Conservation (phyloP, 1,140 invertebrate genomes). For the Druon quercuslanigerum region DNA sequence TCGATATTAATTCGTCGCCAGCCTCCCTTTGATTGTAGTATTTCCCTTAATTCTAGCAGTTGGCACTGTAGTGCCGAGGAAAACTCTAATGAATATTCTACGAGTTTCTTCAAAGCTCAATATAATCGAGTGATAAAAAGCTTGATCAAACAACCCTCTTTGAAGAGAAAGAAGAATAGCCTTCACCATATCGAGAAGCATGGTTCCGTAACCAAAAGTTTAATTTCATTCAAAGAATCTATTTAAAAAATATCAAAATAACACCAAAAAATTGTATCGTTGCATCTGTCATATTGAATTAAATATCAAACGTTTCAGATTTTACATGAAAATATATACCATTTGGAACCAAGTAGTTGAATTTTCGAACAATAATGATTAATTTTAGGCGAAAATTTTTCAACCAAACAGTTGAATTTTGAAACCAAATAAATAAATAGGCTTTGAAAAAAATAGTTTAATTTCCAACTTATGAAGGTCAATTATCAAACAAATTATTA, state of each 20-base stretch:
- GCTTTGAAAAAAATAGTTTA: too few relatives aligned
- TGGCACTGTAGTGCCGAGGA: neutral
- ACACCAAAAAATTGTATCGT: too few relatives aligned
- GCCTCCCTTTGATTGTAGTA: constrained; percentile 13
- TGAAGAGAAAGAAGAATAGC: neutral
- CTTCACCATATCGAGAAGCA: neutral
- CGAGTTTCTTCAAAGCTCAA: constrained; percentile 2
- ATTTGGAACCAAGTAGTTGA: too few relatives aligned
- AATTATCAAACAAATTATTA: too few relatives aligned
- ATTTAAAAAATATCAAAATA: neutral
- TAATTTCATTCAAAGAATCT: neutral
- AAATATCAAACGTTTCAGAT: too few relatives aligned
- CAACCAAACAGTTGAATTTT: too few relatives aligned
- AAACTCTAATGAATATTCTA: constrained; percentile 29
- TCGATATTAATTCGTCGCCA: constrained; percentile 18
- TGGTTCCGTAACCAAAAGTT: neutral
- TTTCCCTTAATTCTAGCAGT: constrained; percentile 25
- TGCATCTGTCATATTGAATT: too few relatives aligned
- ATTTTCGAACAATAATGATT: too few relatives aligned
- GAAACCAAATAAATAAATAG: too few relatives aligned
- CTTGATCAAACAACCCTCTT: constrained; percentile 24
- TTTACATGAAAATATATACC: too few relatives aligned
- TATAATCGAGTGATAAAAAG: constrained; percentile 27
- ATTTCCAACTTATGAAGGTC: too few relatives aligned
- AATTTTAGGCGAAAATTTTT: too few relatives aligned